Evolutionary conservation across 2,888 invertebrate genomes (phyloP).

Genomic region (Caenorhabditis plicata): DNA sequence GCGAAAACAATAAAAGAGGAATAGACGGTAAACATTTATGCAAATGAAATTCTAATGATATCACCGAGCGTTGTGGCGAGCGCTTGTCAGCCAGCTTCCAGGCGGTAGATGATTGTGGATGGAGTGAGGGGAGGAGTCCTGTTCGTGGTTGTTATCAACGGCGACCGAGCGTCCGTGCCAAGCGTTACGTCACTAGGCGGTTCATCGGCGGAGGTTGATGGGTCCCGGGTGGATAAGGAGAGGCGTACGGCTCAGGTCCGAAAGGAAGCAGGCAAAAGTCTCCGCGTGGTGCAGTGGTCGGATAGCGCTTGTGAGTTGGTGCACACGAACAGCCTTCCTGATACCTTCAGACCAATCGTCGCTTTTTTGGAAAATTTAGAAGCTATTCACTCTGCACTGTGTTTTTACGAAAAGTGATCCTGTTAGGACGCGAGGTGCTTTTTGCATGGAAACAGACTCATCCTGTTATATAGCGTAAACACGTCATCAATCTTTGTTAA

Average conservation of each 20-base stretch:
- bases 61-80: constrained; percentile 38
- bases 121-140: constrained; percentile 42
- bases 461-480: too few species aligned
- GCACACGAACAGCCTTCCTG: constrained; percentile 17
- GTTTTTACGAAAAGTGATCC: too few species aligned
- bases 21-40: too few species aligned
- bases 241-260: constrained; percentile 52
- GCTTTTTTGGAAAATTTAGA: too few species aligned
- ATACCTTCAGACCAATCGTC: constrained; percentile 33
- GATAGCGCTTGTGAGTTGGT: constrained; percentile 33
- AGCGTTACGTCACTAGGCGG: constrained; percentile 44
- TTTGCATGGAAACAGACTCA: too few species aligned
- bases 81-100: constrained; percentile 45
- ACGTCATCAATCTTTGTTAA: too few species aligned
- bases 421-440: too few species aligned
- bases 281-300: constrained; percentile 52
- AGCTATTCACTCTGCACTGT: too few species aligned
- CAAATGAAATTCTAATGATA: too few species aligned
- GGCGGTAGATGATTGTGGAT: constrained; percentile 40
- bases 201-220: constrained; percentile 17
- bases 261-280: constrained; percentile 55
- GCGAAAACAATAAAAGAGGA: too few species aligned
- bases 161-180: constrained; percentile 46
- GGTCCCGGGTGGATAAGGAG: constrained; percentile 46
- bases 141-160: constrained; percentile 20